Percentiles rank a stretch among this genome's conserved stretches.
Evolutionary conservation across 2,888 invertebrate genomes (phyloP).

Genomic region (Trypoxylon attenuatum): DNA sequence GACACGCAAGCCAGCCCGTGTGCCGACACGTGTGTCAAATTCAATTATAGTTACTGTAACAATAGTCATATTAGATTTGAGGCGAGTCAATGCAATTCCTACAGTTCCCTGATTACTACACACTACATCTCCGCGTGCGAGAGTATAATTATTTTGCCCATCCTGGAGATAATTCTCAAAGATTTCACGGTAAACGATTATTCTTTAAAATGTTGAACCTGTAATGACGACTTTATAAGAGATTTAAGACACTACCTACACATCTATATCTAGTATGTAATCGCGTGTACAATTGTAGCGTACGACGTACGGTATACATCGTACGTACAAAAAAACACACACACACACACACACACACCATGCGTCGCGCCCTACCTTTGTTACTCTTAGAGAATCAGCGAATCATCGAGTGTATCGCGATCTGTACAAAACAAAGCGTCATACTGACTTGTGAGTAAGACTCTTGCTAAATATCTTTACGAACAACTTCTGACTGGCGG

Average conservation of each 20-base stretch:
- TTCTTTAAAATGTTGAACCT: constrained; percentile 64
- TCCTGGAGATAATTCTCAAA: constrained; percentile 36
- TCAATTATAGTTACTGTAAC: constrained; percentile 57
- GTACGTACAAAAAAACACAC: too few species aligned
- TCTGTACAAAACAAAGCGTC: constrained; percentile 51
- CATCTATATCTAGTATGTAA: constrained; percentile 51
- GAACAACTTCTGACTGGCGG: constrained; percentile 49
- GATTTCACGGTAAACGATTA: constrained; percentile 44
- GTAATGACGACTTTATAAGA: constrained; percentile 62
- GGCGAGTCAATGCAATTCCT: constrained; percentile 70
- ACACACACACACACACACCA: too few species aligned
- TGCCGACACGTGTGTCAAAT: constrained; percentile 54
- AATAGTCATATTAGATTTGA: constrained; percentile 58
- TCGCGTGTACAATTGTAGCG: constrained; percentile 34
- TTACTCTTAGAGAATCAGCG: constrained; percentile 26
- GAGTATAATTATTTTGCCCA: constrained; percentile 46
- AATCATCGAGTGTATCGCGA: constrained; percentile 14
- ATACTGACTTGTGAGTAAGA: too few species aligned
- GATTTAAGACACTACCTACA: constrained; percentile 64
- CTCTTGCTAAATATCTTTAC: constrained; percentile 33
- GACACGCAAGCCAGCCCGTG: constrained; percentile 57
- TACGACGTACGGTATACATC: constrained; percentile 19
- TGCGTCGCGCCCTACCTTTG: neutral
- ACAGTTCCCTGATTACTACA: constrained; percentile 63
- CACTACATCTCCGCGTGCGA: constrained; percentile 58